Evolutionary conservation across 2,888 invertebrate genomes (phyloP), one percentile per base, ranked within the genome.

Genomic region (Patella ulyssiponensis): DNA sequence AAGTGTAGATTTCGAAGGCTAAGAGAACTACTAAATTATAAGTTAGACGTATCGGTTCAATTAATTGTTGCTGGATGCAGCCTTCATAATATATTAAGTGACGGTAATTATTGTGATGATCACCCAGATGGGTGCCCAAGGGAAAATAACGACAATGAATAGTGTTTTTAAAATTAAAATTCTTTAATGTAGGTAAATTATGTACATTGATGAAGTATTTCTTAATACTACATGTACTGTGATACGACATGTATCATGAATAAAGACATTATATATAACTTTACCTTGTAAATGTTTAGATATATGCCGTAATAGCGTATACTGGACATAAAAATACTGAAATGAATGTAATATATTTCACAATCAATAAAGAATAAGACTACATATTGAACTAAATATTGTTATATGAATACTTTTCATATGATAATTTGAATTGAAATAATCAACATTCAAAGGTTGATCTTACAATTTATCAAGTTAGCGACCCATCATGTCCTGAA

Each of bases 1-100:
- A 77, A 79, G 64, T 72, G 77, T 44, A 17, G 77, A 17, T 77
- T 58, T 12, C 9, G 58, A 58, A 58, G 58, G 58, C 58, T 58
- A 58, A 58, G 58, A 20, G 58, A 58, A 3, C 58, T 58, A n/a
- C 58, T n/a, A 58, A 58, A 58, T 58, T 58, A 58, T 58, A 58
- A 58, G 58, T 58, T 58, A 1, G 58, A 58, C 14, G 58, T 12
- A 58, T 17, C 58, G 20, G 58, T 58, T 58, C 58, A 58, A 58
- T 58, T 58, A 17, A 58, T 58, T 15, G 58, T 58, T 9, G 14
- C 58, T 58, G 58, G 58, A 17, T 58, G 58, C 58, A 58, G 17
- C 5, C 20, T 58, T 58, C 58, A 58, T 58, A 9, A 58, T 58
- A 58, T 58, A 15, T 15, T 58, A 58, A 14, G 15, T 58, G 58